phyloP scores from a whole-genome alignment of 2,113 vertebrate species.

The Cololabis saira region DNA sequence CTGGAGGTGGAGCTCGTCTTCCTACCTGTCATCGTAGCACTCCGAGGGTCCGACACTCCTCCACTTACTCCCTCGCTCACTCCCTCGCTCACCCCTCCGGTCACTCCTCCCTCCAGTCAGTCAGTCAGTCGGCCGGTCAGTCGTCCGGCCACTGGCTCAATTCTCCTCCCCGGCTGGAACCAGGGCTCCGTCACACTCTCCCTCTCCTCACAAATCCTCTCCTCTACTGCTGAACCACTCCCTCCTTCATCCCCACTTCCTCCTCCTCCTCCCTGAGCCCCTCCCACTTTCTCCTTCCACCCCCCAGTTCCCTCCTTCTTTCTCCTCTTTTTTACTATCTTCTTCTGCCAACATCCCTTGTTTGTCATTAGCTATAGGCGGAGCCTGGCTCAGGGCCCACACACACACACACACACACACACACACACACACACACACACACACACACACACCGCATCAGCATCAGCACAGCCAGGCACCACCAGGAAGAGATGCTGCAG shows the following conservation, averaged over 20 bases:
- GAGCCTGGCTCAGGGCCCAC: slow-evolving; percentile 61
- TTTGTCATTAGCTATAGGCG: slow-evolving; percentile 50
- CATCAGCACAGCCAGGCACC: slow-evolving; percentile 66
- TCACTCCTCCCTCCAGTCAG: slow-evolving; percentile 72
- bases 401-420: slow-evolving; percentile 25
- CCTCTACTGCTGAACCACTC: slow-evolving; percentile 35
- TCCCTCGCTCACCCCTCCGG: too few relatives aligned
- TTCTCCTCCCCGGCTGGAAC: slow-evolving; percentile 25
- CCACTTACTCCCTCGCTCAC: too few relatives aligned
- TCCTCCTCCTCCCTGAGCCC: slow-evolving; percentile 20
- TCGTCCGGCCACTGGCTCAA: slow-evolving; percentile 40
- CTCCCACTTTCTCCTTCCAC: slow-evolving; percentile 46
- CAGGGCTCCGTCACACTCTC: slow-evolving; percentile 30
- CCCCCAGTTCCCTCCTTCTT: slow-evolving; percentile 3
- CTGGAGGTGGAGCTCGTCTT: slow-evolving; percentile 51
- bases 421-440: slow-evolving; percentile 2
- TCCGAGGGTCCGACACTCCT: slow-evolving; percentile 55
- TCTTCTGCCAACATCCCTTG: slow-evolving; percentile 23
- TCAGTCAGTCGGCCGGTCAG: slow-evolving; percentile 26
- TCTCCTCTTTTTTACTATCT: slow-evolving; percentile 21
- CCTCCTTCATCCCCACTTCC: slow-evolving; percentile 37
- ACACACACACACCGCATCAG: slow-evolving; percentile 53
- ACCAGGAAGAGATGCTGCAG: slow-evolving; percentile 75
- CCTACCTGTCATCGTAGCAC: slow-evolving; percentile 80
- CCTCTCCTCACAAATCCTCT: slow-evolving; percentile 33